Percentiles rank a stretch among this genome's conserved stretches.
Conservation (phyloP, 2,113 vertebrate genomes). For the Gymnobelideus leadbeateri region DNA sequence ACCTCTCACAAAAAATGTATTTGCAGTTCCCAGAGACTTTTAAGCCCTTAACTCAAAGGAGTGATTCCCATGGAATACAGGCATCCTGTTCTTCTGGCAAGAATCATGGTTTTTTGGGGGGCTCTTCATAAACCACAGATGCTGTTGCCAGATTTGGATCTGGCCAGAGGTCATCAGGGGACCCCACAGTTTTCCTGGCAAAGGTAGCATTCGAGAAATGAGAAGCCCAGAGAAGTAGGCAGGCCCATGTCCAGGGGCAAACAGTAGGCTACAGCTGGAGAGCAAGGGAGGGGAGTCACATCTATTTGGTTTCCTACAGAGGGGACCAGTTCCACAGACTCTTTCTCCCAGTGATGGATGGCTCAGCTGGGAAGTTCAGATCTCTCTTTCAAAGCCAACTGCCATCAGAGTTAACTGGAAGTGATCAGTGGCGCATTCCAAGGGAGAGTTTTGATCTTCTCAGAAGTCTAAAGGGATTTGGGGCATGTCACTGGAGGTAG, state of each 20-base stretch:
- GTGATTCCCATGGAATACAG: not conserved
- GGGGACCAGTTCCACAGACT: slow-evolving; percentile 15
- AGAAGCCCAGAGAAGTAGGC: not conserved
- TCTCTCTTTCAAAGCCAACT: slow-evolving; percentile 51
- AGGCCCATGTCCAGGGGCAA: not conserved
- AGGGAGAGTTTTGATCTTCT: slow-evolving; percentile 53
- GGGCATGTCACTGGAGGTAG: not conserved
- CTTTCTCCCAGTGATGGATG: slow-evolving; percentile 14
- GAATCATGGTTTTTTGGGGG: not conserved
- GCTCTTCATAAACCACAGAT: not conserved
- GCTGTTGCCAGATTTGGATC: not conserved
- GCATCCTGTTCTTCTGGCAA: not conserved
- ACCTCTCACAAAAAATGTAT: not conserved
- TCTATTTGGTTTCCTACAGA: not conserved
- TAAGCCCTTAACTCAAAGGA: not conserved
- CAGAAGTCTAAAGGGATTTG: slow-evolving; percentile 46
- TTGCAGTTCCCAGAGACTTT: not conserved
- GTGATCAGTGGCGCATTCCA: slow-evolving; percentile 41
- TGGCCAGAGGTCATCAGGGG: not conserved
- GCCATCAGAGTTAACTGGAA: slow-evolving; percentile 43
- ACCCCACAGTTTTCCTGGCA: not conserved
- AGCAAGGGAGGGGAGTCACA: not conserved
- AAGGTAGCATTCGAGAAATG: not conserved
- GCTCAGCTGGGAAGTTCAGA: slow-evolving; percentile 53
- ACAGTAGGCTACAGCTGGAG: not conserved